Evolutionary conservation across 2,888 invertebrate species (phyloP), one percentile per base, ranked within the genome.

Genomic region (Penaeus monodon): DNA sequence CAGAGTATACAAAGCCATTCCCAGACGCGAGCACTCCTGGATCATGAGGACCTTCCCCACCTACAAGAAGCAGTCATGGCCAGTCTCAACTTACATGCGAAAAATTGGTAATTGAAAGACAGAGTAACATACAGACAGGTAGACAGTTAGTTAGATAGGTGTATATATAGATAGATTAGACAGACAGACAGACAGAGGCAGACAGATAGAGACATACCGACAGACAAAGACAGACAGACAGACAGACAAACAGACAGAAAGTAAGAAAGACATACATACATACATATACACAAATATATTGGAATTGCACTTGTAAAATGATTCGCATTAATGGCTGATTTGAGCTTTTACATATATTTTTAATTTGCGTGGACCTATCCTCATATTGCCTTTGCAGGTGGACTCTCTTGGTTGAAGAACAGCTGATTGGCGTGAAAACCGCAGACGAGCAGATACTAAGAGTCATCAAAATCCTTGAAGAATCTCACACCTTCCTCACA

Each of bases 401-500:
- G 89, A 84, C 63, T 38, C 24, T n/a, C 12, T 65, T 86, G 57
- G 68, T 89, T 2, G 88, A 89, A 76, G 79, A 86, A 44, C 79
- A 87, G 33, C 86, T 89, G 29, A 80, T 77, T 2, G 88, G 81
- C 1, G 77, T 63, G 6, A 29, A 64, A 20, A 84, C 79, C 17
- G 74, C 84, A 8, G 88, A 88, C 24, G 86, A 88, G 65, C 88
- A 89, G 77, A 81, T 89, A 44, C 10, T 68, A 12, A 44, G 80
- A 64, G 88, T 89, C 63, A 86, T 89, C 76, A 86, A 81, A 73
- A 89, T 89, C 27, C 84, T 88, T 1, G 78, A 74, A 20, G 88
- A 88, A n/a, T 64, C 85, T 29, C 29, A 89, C 63, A 63, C 38
- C 33, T 89, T 89, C 82, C 80, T 89, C 14, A 38, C 81, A 24